A percentile compares a stretch with the other conserved stretches of the same genome.
phyloP scores from a whole-genome alignment of 2,113 vertebrate species.

The Lagopus leucura region DNA sequence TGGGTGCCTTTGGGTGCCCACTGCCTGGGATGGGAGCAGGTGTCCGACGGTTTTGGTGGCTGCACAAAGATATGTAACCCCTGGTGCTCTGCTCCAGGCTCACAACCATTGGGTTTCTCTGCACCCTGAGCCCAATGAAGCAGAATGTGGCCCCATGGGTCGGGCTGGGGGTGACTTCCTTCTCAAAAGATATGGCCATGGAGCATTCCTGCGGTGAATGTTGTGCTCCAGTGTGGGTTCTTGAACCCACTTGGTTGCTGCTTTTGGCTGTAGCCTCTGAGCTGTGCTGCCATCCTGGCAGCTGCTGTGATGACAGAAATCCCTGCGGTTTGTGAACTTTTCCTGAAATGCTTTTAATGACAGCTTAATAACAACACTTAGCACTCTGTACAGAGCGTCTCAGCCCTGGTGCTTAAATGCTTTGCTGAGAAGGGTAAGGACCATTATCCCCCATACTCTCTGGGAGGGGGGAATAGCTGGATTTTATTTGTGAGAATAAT shows the following conservation, averaged over 20 bases:
- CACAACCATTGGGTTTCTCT: background rate
- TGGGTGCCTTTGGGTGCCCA: background rate
- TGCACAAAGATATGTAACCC: accelerated
- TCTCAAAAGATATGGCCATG: background rate
- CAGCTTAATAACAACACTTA: conserved; percentile 58
- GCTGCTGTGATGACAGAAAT: background rate
- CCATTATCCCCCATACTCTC: conserved; percentile 24
- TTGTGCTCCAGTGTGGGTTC: background rate
- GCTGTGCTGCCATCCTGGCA: background rate
- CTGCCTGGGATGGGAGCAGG: accelerated
- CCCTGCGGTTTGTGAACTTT: conserved; percentile 37
- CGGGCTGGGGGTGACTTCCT: background rate
- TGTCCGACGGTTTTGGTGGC: background rate
- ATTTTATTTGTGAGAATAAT: conserved; percentile 49
- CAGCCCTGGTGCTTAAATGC: background rate
- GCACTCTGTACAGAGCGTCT: conserved; percentile 2
- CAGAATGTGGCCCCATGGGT: background rate
- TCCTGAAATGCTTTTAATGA: conserved; percentile 52
- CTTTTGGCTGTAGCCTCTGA: background rate
- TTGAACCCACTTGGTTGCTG: accelerated
- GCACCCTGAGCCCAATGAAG: accelerated
- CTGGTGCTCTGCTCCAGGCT: background rate
- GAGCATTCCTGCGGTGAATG: background rate
- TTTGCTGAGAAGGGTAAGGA: background rate
- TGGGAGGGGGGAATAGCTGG: background rate